A percentile compares a stretch with the other conserved stretches of the same genome.
phyloP scores from a whole-genome alignment of 2,797 vertebrate genomes.

The Gymnodraco acuticeps region DNA sequence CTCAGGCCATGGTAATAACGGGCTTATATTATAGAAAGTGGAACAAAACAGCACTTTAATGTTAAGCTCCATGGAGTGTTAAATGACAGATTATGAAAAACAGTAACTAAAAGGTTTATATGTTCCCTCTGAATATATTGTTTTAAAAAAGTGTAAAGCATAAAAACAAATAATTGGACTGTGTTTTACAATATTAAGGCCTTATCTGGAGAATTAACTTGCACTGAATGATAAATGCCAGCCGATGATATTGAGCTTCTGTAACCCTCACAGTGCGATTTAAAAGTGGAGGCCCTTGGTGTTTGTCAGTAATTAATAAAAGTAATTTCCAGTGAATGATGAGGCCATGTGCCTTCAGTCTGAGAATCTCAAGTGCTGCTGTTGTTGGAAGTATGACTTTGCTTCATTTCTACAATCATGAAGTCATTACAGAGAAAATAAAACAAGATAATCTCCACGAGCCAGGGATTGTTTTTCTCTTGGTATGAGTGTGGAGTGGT shows the following conservation, averaged over 20 bases:
- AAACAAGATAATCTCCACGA: conserved; percentile 10
- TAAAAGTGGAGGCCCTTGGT: conserved; percentile 24
- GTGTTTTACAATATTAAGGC: conserved; percentile 1
- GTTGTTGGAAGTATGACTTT: conserved; percentile 26
- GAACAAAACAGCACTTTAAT: background rate
- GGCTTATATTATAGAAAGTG: background rate
- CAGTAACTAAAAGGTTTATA: background rate
- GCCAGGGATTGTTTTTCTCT: background rate
- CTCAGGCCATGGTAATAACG: background rate
- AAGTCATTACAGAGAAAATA: conserved; percentile 15
- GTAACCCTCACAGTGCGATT: background rate
- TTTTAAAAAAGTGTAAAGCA: background rate
- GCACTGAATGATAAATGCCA: conserved; percentile 24
- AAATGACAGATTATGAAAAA: background rate
- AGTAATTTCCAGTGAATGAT: conserved; percentile 26
- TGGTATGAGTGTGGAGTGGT: background rate
- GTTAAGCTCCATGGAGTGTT: background rate
- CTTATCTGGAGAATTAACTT: conserved; percentile 2
- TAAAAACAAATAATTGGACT: background rate
- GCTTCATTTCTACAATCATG: conserved; percentile 5
- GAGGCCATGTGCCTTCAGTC: conserved; percentile 30
- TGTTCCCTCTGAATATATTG: background rate
- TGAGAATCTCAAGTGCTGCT: conserved; percentile 14
- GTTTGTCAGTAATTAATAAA: conserved; percentile 41
- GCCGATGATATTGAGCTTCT: conserved; percentile 1